A percentile compares a stretch with the other conserved stretches of the same genome.
Conservation (phyloP, 2,113 vertebrate species). For the Crotalus horridus region DNA sequence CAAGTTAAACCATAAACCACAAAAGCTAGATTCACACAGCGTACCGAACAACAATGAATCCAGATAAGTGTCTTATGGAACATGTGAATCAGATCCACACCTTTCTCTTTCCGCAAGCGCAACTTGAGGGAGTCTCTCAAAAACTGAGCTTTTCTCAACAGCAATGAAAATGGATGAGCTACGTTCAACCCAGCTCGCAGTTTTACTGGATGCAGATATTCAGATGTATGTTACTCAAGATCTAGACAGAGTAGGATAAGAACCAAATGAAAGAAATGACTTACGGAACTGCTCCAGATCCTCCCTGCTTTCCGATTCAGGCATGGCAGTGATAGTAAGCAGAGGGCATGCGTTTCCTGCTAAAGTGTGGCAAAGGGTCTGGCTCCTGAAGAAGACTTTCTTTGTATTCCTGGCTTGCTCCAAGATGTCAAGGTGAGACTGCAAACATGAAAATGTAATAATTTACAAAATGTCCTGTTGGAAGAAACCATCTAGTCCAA, state of each 20-base stretch:
- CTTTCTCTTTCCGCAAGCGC: background rate
- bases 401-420: slow-evolving; percentile 69
- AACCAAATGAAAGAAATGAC: slow-evolving; percentile 50
- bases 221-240: background rate
- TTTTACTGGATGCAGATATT: background rate
- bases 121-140: background rate
- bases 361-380: slow-evolving; percentile 78
- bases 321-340: slow-evolving; percentile 89
- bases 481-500: background rate
- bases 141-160: background rate
- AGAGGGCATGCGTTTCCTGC: slow-evolving; percentile 85
- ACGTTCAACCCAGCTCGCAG: background rate
- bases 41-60: background rate
- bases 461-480: background rate
- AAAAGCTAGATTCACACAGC: background rate
- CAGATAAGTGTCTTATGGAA: background rate
- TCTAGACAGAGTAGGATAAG: background rate
- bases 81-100: background rate
- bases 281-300: slow-evolving; percentile 84
- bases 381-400: slow-evolving; percentile 80
- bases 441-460: background rate
- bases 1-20: background rate
- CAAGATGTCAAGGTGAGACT: slow-evolving; percentile 84
- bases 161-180: background rate
- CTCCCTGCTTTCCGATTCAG: slow-evolving; percentile 66